Evolutionary conservation across 2,113 vertebrate species (phyloP), one percentile per base, ranked within the genome.

Genomic region (Cryptotis parvus): DNA sequence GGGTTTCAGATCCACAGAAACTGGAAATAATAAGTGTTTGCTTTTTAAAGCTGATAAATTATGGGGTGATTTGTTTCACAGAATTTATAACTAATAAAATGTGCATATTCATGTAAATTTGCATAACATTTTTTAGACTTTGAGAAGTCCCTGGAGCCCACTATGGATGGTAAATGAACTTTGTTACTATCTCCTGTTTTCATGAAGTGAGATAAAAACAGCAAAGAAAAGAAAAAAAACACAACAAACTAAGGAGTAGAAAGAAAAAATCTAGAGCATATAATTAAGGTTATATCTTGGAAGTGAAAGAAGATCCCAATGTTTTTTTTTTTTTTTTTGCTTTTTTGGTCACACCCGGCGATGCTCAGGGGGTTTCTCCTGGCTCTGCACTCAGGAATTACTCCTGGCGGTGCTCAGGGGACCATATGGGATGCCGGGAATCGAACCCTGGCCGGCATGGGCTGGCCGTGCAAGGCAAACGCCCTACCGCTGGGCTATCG

Each of bases 1-100:
- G 84, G 55, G 88, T 72, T 80, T 93, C 76, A 31, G 37, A 76
- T 58, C 39, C 24, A 68, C 1, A 82, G 70, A 72, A 85, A 85
- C 39, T 65, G 33, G 20, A 92, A 75, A 68, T 82, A 74, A 85
- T 84, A 89, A 72, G 77, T 73, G 43, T 83, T 93, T 85, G 9
- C 58, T 82, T 72, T 84, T 92, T 92, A 45, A 74, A 78, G 20
- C 12, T 94, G 82, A 73, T 96, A 66, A 72, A 74, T 87, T 72
- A 39, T 41, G 31, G 37, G 49, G 41, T 66, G 24, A 85, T 85
- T 92, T 49, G 45, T 91, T 94, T 70, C 26, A 65, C 33, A 52
- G 74, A 78, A 68, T 55, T 39, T 72, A 37, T 83, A 87, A 85
- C 31, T 41, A 83, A 76, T 49, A 55, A 22, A 41, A 3, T 74